Base-by-base conservation (phyloP, 2,797 vertebrate genomes). In the Muscicapa striata region DNA sequence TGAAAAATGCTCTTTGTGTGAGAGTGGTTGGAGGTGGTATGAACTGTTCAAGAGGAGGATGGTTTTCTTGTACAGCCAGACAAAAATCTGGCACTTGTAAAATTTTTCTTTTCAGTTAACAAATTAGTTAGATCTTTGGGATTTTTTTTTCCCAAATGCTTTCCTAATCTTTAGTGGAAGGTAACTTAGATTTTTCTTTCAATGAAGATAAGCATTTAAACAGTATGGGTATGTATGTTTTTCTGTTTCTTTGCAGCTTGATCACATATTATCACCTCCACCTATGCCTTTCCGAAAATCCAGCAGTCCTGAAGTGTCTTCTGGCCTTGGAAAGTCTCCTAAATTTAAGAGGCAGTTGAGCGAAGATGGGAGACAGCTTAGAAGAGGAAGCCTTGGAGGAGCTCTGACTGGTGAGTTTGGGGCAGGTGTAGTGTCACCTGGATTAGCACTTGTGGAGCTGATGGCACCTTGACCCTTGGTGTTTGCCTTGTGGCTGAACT, bases 341-440 rank as follows among this genome's bases (percentile, higher is more conserved):
- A 99, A 98, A 94, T 98, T 98, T 68, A 99, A 98, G 92, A 98
- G 97, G 11, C 98, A 99, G 63, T 97, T 99, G 79, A 99, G 98
- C 66, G 99, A 99, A 55, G 99, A 99, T 85, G 98, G 98, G 17
- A 98, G 96, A 84, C 96, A 98, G 54, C 84, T 99, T 43, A 98
- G 99, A 32, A 98, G 99, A 77, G 98, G 99, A 88, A 99, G 99
- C 79, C 98, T 99, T 2, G 99, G 99, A 22, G 99, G 99, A 26
- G 99, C 99, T 13, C 97, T 99, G 78, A 99, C 99, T 74, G 99
- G 99, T 99, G 97, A 97, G 98, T 96, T 10, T 10, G 16, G n/a
- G 16, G 2, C 23, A 18, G 27, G 11, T 24, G 17, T 22, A 13
- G 3, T 6, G 5, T 45, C 11, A 23, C 9, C 24, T 55, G 70